Percentiles rank a stretch among this genome's conserved stretches.
Evolutionary conservation across 2,888 invertebrate species (phyloP).

Genomic region (Chloroclysta siterata): DNA sequence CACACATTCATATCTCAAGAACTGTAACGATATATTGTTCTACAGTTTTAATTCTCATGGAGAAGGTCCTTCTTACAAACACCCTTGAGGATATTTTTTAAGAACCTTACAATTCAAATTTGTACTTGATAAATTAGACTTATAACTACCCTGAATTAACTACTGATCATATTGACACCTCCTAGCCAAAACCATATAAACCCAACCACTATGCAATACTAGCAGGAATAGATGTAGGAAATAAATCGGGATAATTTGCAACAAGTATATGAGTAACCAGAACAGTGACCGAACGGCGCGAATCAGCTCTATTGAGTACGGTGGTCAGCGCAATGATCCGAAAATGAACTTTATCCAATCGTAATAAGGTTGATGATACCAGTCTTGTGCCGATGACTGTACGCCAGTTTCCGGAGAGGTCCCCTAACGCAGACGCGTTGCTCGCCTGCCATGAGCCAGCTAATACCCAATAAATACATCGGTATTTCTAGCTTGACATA

Average conservation of each 20-base stretch:
- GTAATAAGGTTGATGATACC: constrained; percentile 35
- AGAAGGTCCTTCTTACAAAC: background rate
- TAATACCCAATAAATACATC: constrained; percentile 43
- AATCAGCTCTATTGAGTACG: constrained; percentile 77
- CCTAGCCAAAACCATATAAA: background rate
- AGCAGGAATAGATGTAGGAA: constrained; percentile 37
- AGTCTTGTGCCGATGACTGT: constrained; percentile 37
- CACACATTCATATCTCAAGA: background rate
- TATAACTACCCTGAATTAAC: background rate
- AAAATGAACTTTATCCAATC: constrained; percentile 28
- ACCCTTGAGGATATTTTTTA: background rate
- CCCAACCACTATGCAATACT: background rate
- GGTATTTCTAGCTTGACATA: constrained; percentile 18
- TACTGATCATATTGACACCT: background rate
- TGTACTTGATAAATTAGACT: too few species aligned
- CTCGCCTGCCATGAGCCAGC: constrained; percentile 50
- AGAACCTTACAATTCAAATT: background rate
- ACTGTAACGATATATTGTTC: background rate
- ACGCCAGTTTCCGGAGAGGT: constrained; percentile 76
- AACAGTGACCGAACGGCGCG: constrained; percentile 80
- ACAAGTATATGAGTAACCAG: constrained; percentile 65
- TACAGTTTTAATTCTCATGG: background rate
- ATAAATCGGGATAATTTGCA: constrained; percentile 43
- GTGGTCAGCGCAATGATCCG: constrained; percentile 39
- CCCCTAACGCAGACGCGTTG: constrained; percentile 66